Evolutionary conservation across 2,113 vertebrate species (phyloP).

Genomic region (Taurulus bubalis): DNA sequence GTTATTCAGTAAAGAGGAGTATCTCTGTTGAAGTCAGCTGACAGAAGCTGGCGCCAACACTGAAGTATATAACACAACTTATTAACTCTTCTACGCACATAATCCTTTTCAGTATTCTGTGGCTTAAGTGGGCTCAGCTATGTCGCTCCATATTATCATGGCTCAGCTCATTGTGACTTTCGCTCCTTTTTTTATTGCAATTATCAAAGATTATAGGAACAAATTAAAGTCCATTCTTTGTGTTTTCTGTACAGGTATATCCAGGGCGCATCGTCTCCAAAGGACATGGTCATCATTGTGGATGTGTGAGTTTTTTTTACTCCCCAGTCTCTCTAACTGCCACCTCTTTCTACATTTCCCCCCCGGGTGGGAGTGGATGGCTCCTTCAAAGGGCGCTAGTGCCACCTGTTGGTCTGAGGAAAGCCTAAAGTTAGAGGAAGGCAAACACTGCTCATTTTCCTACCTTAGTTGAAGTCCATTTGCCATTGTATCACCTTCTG

Average conservation of each 20-base stretch:
- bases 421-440: constrained; percentile 26
- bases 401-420: constrained; percentile 81
- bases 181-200: constrained; percentile 38
- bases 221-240: constrained; percentile 63
- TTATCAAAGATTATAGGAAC: constrained; percentile 59
- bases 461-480: constrained; percentile 1
- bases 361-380: neutral
- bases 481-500: neutral
- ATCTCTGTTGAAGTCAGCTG: constrained; percentile 55
- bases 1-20: constrained; percentile 58
- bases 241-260: constrained; percentile 90
- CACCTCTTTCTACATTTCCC: constrained; percentile 8
- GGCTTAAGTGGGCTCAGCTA: constrained; percentile 73
- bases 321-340: constrained; percentile 3
- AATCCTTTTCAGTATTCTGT: constrained; percentile 73
- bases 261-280: constrained; percentile 97
- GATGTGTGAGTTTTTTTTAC: constrained; percentile 91
- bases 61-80: constrained; percentile 69
- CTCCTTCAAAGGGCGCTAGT: constrained; percentile 74
- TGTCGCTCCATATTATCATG: constrained; percentile 54
- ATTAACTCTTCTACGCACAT: constrained; percentile 80
- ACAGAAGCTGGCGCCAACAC: constrained; percentile 57
- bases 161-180: constrained; percentile 65
- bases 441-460: constrained; percentile 16
- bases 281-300: constrained; percentile 99